These are phyloP conservation scores for Sitta carolinensis DNA, from an alignment of 2,797 vertebrate species.

Conservation along the genomic window DNA sequence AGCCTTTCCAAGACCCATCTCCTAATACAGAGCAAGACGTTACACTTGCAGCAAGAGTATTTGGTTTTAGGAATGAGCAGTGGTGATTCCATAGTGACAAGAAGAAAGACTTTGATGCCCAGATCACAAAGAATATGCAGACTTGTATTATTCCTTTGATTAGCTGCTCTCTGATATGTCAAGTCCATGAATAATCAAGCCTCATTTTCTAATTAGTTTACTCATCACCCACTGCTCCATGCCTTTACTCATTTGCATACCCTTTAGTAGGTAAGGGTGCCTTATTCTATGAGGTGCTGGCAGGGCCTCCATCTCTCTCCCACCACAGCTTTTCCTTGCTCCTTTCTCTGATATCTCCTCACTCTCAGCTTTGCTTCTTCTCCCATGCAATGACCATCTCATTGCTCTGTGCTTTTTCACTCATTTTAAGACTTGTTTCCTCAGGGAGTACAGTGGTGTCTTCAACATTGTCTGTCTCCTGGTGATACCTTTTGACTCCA, in stretches of 20 bases:
- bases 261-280: background rate
- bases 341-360: background rate
- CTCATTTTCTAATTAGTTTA: constrained; percentile 63
- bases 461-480: accelerated
- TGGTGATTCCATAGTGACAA: background rate
- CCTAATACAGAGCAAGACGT: accelerated
- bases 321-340: background rate
- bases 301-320: background rate
- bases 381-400: background rate
- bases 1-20: background rate
- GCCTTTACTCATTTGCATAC: constrained; percentile 32
- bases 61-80: background rate
- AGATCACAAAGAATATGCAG: constrained; percentile 32
- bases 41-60: background rate
- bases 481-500: background rate
- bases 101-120: constrained; percentile 24
- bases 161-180: constrained; percentile 43
- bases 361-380: background rate
- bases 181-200: constrained; percentile 62
- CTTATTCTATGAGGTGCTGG: background rate
- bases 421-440: background rate
- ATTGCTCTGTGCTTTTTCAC: background rate
- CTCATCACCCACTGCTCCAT: constrained; percentile 33
- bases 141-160: constrained; percentile 53
- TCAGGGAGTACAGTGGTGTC: background rate